These are phyloP conservation scores for Conus canariensis DNA, from an alignment of 2,888 invertebrate genomes.

Conservation along the genomic window DNA sequence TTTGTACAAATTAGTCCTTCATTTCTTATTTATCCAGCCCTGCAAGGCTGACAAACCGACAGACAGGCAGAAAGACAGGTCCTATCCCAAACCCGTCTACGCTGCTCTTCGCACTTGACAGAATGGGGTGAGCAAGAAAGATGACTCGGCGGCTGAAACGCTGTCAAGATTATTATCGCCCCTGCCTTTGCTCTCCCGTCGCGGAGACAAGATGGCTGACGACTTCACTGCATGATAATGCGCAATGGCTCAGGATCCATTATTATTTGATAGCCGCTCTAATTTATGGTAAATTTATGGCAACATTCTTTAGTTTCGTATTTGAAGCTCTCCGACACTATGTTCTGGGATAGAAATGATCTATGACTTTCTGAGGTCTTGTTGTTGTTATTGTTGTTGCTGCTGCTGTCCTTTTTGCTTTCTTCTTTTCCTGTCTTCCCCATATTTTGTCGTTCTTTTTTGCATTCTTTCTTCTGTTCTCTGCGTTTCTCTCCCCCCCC, in stretches of 20 bases:
- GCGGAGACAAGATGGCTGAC: conserved; percentile 12
- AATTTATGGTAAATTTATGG: neutral
- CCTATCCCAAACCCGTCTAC: no score
- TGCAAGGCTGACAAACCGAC: neutral
- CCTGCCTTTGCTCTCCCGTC: neutral
- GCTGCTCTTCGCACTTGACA: neutral
- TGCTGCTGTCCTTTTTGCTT: no score
- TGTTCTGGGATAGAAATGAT: no score
- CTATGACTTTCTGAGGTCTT: no score
- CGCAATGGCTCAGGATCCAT: neutral
- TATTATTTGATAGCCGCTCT: neutral
- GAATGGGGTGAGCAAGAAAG: neutral
- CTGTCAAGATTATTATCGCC: conserved; percentile 3
- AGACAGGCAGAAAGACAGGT: no score
- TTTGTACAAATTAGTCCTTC: no score
- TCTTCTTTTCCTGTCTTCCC: no score
- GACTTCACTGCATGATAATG: neutral
- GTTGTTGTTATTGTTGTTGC: no score
- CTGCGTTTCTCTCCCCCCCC: no score
- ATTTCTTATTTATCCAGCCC: neutral
- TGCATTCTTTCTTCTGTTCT: no score
- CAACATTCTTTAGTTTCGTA: neutral
- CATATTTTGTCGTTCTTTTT: no score
- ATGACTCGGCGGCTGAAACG: neutral
- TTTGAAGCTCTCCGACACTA: neutral